phyloP scores from a whole-genome alignment of 2,113 vertebrate genomes.

The Cryptotis parvus region DNA sequence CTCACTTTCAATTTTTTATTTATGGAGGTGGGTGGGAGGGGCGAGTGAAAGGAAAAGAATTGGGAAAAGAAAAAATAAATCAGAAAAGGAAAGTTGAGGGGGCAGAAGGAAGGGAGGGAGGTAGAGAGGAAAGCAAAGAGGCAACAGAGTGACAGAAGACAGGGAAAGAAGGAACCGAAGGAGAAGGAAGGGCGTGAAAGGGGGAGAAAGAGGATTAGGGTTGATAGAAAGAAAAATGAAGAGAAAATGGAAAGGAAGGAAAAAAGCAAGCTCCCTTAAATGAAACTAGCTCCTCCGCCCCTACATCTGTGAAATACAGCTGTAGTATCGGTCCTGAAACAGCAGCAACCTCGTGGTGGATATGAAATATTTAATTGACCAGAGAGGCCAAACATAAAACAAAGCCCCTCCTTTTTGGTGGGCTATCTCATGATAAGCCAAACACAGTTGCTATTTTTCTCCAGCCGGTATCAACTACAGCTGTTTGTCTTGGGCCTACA shows the following conservation, averaged over 20 bases:
- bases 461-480: constrained; percentile 58
- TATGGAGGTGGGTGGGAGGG: too few species aligned
- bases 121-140: too few species aligned
- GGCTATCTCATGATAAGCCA: constrained; percentile 57
- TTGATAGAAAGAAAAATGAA: accelerated
- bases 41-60: too few species aligned
- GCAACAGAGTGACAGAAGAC: too few species aligned
- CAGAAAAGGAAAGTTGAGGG: background rate
- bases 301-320: constrained; percentile 13
- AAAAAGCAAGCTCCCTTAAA: background rate
- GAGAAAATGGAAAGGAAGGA: accelerated
- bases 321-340: constrained; percentile 53
- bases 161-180: too few species aligned
- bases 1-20: background rate
- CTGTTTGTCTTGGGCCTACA: constrained; percentile 59
- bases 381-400: constrained; percentile 61
- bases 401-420: constrained; percentile 64
- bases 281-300: background rate
- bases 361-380: constrained; percentile 65
- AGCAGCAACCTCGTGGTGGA: constrained; percentile 44
- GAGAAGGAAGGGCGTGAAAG: too few species aligned
- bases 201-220: too few species aligned
- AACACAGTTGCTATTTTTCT: constrained; percentile 70
- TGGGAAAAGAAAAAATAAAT: background rate
- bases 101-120: too few species aligned